phyloP scores from a whole-genome alignment of 2,888 invertebrate species.

The Linyphia triangularis region DNA sequence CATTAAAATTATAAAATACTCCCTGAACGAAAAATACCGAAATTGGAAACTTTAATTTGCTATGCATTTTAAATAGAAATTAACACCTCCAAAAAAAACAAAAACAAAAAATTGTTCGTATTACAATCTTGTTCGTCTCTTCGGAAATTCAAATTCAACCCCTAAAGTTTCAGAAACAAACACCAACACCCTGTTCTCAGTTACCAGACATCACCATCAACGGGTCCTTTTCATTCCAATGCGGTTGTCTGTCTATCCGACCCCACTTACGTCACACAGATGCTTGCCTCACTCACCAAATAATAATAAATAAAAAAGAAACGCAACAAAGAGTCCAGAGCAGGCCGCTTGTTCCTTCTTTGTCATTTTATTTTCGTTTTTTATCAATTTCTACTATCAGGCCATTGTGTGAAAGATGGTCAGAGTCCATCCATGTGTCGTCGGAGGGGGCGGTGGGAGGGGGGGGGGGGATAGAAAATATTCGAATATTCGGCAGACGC shows the following conservation, averaged over 20 bases:
- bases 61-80: too few relatives aligned
- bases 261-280: conserved; percentile 60
- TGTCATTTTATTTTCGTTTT: conserved; percentile 46
- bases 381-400: conserved; percentile 70
- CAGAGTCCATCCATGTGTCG: conserved; percentile 65
- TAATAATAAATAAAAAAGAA: conserved; percentile 29
- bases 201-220: conserved; percentile 67
- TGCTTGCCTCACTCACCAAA: conserved; percentile 45
- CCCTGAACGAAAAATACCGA: too few relatives aligned
- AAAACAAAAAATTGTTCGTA: too few relatives aligned
- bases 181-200: not conserved
- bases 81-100: too few relatives aligned
- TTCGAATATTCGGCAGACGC: conserved; percentile 28
- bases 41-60: too few relatives aligned
- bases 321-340: conserved; percentile 29
- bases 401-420: conserved; percentile 70
- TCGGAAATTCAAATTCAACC: too few relatives aligned
- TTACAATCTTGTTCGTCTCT: too few relatives aligned
- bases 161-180: too few relatives aligned
- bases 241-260: conserved; percentile 32
- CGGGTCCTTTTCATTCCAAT: conserved; percentile 20
- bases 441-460: not conserved
- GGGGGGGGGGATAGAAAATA: not conserved
- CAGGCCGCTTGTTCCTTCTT: conserved; percentile 31
- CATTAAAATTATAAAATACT: too few relatives aligned